Evolutionary conservation across 2,888 invertebrate species (phyloP).

Genomic region (Unio pictorum): DNA sequence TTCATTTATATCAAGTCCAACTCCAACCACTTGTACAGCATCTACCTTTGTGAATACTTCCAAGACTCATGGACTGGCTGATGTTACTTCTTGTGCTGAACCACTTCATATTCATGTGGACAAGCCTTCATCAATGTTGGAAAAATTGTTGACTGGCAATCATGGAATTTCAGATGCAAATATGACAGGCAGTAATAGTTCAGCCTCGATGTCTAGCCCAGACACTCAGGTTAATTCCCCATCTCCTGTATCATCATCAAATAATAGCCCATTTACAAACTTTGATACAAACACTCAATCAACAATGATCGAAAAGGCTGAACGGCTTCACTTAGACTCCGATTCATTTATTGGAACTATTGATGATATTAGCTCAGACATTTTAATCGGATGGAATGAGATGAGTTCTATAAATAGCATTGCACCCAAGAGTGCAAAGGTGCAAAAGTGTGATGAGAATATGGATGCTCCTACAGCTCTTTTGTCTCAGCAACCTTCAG

Average conservation of each 20-base stretch:
- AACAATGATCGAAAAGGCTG: slow-evolving; percentile 51
- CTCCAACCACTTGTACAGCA: too few relatives aligned
- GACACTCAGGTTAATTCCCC: slow-evolving; percentile 27
- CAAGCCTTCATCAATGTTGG: slow-evolving; percentile 22
- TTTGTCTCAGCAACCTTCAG: slow-evolving; percentile 30
- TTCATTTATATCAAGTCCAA: too few relatives aligned
- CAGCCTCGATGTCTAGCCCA: slow-evolving; percentile 26
- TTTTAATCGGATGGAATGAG: too few relatives aligned
- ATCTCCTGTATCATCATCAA: slow-evolving; percentile 23
- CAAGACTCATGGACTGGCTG: too few relatives aligned
- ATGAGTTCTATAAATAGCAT: slow-evolving; percentile 6
- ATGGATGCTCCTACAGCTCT: slow-evolving; percentile 41
- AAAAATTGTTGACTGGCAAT: slow-evolving; percentile 25
- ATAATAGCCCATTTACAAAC: slow-evolving; percentile 22
- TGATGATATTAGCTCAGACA: too few relatives aligned
- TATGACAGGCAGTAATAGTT: slow-evolving; percentile 2
- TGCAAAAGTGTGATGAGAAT: slow-evolving; percentile 43
- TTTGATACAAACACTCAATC: slow-evolving; percentile 53
- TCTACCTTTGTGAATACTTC: too few relatives aligned
- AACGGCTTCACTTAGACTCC: slow-evolving; percentile 48
- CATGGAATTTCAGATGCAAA: slow-evolving; percentile 2
- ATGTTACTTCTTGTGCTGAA: too few relatives aligned
- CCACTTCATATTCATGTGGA: slow-evolving; percentile 4
- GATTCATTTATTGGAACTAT: slow-evolving; percentile 1
- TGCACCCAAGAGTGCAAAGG: slow-evolving; percentile 47